phyloP scores from a whole-genome alignment of 2,888 invertebrate species.

The Lymantria dispar region DNA sequence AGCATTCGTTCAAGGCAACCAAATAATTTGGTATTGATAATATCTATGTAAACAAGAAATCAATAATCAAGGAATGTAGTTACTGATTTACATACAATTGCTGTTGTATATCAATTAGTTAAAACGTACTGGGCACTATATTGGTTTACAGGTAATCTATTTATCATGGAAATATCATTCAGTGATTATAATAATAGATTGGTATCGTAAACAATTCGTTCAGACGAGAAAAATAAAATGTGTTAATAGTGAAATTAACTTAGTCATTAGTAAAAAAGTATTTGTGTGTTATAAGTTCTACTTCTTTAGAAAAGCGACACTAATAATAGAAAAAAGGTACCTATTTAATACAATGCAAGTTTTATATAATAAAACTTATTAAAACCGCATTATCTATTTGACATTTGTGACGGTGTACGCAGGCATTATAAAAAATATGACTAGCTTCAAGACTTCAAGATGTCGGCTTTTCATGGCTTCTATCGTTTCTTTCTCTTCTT shows the following conservation, averaged over 20 bases:
- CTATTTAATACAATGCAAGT: too few species aligned
- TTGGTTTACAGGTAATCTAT: constrained; percentile 14
- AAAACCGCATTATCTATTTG: too few species aligned
- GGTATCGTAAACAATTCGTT: constrained; percentile 15
- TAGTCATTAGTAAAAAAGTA: background rate
- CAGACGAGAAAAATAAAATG: background rate
- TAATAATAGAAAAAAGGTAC: too few species aligned
- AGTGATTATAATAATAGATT: constrained; percentile 9
- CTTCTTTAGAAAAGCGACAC: too few species aligned
- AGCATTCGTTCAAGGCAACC: background rate
- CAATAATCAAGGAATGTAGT: constrained; percentile 27
- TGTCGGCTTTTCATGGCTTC: too few species aligned
- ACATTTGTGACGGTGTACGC: too few species aligned
- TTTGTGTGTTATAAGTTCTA: too few species aligned
- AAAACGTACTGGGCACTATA: constrained; percentile 14
- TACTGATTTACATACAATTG: constrained; percentile 17
- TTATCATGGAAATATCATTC: constrained; percentile 12
- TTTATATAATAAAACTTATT: too few species aligned
- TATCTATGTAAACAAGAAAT: background rate
- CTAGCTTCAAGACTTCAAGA: too few species aligned
- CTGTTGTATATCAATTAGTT: constrained; percentile 11
- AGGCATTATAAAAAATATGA: too few species aligned
- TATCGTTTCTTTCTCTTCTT: too few species aligned
- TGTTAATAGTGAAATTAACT: constrained; percentile 1
- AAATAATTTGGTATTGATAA: background rate